Base-by-base conservation (phyloP, 2,888 invertebrate species). In the Heliconius cydno region DNA sequence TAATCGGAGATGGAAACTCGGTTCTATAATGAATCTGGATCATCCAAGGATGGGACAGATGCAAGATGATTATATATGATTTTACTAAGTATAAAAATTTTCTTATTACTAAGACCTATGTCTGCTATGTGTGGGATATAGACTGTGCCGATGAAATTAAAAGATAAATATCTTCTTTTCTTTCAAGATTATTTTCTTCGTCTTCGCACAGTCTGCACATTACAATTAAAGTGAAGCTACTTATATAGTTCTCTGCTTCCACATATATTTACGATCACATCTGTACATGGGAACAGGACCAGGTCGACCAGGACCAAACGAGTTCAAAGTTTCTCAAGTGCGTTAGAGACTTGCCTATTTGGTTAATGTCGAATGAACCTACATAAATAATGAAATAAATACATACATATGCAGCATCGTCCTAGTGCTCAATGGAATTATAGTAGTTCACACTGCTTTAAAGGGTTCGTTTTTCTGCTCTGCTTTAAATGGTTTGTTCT, bases 1-100 rank as follows among this genome's bases (percentile, higher is more conserved):
- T 63, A 41, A 73, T 71, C 76, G 52, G 41, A 76, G 74, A 77
- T 76, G 77, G 80, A 77, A 75, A 78, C 73, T 34, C 25, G 38
- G 6, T 68, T 78, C 70, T 76, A 28, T n/a, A 25, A 38, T 66
- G 73, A 67, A 77, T 80, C 73, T 77, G 68, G 70, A 76, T 38
- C 63, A 67, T 63, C 57, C 3, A 77, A 60, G 73, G 34, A 73
- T 60, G 30, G 25, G 34, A 34, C 25, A 60, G 73, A 34, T 60
- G 73, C 6, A 73, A n/a, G n/a, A n/a, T n/a, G n/a, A n/a, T 41
- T 15, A 70, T 15, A 41, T 41, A 25, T 70, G 9, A n/a, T 19
- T 25, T 41, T 38, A 38, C 22, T 38, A 38, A 67, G 9, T 34
- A 63, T 13, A 63, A 63, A 34, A 9, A 34, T 34, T 34, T 34